phyloP scores from a whole-genome alignment of 1,140 invertebrate genomes.

The Bombus breviceps region DNA sequence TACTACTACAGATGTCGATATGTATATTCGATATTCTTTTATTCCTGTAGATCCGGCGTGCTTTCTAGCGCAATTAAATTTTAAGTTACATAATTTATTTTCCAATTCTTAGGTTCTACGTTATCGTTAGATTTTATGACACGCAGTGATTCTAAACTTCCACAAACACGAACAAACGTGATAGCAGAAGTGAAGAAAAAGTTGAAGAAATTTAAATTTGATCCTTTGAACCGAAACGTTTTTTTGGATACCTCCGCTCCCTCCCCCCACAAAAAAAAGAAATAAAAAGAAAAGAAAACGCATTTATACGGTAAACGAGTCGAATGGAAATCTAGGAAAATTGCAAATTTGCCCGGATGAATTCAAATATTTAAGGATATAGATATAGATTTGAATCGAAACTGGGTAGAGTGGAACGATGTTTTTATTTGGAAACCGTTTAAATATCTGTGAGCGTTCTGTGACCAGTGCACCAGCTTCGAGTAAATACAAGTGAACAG shows the following conservation, averaged over 20 bases:
- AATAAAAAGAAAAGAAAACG: background rate
- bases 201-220: background rate
- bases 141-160: too few species aligned
- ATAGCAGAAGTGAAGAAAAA: too few species aligned
- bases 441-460: background rate
- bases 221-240: background rate
- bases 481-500: background rate
- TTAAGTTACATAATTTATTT: too few species aligned
- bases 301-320: background rate
- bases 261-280: background rate
- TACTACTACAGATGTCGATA: too few species aligned
- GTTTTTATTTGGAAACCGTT: constrained; percentile 13
- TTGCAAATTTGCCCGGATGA: background rate
- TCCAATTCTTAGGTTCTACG: too few species aligned
- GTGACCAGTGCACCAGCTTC: background rate
- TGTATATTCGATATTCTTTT: too few species aligned
- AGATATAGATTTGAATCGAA: background rate
- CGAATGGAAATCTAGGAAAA: background rate
- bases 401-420: background rate
- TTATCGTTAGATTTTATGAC: too few species aligned
- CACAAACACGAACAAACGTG: background rate
- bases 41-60: too few species aligned
- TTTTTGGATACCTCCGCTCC: background rate
- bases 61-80: too few species aligned
- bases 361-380: background rate